Conservation (phyloP, 2,888 invertebrate species). For the Myathropa florea region DNA sequence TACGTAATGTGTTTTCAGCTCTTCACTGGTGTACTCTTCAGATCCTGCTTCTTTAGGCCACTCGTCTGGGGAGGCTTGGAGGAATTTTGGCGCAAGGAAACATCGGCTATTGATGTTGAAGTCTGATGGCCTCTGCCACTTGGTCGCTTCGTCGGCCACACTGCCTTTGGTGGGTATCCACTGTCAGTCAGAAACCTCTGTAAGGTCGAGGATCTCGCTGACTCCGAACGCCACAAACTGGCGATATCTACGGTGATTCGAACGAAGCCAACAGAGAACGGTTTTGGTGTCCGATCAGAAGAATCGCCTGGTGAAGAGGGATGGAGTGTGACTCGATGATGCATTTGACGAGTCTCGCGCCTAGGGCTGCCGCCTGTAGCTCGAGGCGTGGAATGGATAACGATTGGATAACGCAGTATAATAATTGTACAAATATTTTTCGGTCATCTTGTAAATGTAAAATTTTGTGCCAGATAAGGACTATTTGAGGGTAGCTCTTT, state of each 20-base stretch:
- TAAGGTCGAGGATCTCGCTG: constrained; percentile 62
- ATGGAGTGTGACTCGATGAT: constrained; percentile 48
- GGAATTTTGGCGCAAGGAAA: constrained; percentile 54
- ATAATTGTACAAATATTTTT: no score
- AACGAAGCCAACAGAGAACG: constrained; percentile 70
- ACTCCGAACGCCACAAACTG: constrained; percentile 62
- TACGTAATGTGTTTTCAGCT: neutral
- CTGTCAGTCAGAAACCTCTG: constrained; percentile 29
- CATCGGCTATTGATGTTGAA: constrained; percentile 39
- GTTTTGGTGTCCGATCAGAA: constrained; percentile 72
- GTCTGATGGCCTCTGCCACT: constrained; percentile 35
- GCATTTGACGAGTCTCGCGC: constrained; percentile 37
- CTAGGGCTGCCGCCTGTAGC: no score
- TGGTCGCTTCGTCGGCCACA: constrained; percentile 59
- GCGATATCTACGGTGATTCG: no score
- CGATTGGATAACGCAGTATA: no score
- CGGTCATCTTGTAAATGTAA: no score
- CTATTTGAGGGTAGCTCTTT: no score
- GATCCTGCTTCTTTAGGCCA: neutral
- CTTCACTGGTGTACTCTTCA: no score
- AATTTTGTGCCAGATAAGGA: no score
- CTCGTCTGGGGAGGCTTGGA: neutral
- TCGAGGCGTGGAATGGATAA: constrained; percentile 36
- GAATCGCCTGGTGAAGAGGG: constrained; percentile 6
- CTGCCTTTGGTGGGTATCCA: no score